These are phyloP conservation scores for Procavia capensis DNA, from an alignment of 2,113 vertebrate genomes.

Conservation along the genomic window DNA sequence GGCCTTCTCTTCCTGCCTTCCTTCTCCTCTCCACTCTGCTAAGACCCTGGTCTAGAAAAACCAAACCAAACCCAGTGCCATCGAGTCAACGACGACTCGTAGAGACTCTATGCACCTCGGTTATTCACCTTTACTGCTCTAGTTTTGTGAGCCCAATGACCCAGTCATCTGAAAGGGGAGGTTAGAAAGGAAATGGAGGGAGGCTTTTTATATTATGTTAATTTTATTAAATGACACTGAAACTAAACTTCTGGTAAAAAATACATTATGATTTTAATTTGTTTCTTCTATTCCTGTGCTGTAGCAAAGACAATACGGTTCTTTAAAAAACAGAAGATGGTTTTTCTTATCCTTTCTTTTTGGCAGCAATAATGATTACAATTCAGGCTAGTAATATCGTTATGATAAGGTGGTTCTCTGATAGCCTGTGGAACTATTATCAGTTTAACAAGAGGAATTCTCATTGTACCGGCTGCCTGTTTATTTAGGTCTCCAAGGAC, in stretches of 20 bases:
- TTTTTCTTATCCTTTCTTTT: constrained; percentile 36
- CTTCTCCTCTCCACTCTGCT: not conserved
- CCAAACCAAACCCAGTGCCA: no score
- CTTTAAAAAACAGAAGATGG: not conserved
- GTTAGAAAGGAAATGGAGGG: not conserved
- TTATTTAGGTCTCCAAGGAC: not conserved
- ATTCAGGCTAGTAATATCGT: constrained; percentile 52
- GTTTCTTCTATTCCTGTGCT: not conserved
- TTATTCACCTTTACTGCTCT: not conserved
- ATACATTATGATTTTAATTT: constrained; percentile 7
- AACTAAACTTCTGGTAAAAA: not conserved
- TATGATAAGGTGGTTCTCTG: constrained; percentile 4
- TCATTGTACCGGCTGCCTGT: not conserved
- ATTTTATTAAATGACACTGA: not conserved
- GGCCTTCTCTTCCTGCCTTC: not conserved
- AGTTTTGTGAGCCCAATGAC: not conserved
- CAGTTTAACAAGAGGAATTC: constrained; percentile 22
- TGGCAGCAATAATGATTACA: constrained; percentile 1
- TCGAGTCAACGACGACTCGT: no score
- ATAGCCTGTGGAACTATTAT: not conserved
- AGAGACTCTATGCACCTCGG: no score
- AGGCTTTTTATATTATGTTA: not conserved
- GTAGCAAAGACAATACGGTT: not conserved
- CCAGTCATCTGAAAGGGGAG: not conserved
- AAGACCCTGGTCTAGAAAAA: not conserved